A percentile compares a stretch with the other conserved stretches of the same genome.
phyloP scores from a whole-genome alignment of 2,113 vertebrate species.

The Cyanoderma ruficeps region DNA sequence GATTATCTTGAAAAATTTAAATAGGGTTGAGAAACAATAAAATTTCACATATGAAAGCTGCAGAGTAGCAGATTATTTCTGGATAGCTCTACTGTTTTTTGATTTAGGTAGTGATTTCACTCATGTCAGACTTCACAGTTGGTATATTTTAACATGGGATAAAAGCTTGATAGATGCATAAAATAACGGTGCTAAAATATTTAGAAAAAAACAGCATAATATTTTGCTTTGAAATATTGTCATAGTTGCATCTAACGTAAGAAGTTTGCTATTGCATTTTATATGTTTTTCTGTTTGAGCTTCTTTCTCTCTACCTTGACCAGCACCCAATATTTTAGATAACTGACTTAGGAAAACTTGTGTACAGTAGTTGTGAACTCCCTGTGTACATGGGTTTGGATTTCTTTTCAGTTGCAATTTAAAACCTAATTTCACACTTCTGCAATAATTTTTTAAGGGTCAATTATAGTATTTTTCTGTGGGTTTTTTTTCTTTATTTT shows the following conservation, averaged over 20 bases:
- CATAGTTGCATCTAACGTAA: background rate
- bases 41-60: background rate
- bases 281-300: background rate
- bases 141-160: background rate
- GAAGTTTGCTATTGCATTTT: background rate
- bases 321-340: background rate
- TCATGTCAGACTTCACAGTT: fast-evolving
- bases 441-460: background rate
- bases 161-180: background rate
- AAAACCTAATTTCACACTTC: background rate
- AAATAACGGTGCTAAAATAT: background rate
- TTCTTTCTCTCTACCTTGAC: background rate
- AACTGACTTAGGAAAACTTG: background rate
- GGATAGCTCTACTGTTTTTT: background rate
- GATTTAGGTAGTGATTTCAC: background rate
- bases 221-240: background rate
- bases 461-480: background rate
- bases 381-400: background rate
- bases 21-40: background rate
- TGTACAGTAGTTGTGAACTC: background rate
- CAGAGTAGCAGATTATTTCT: background rate
- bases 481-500: fast-evolving
- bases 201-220: background rate
- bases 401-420: background rate
- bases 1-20: background rate